Base-by-base conservation (phyloP, 1,140 invertebrate genomes). In the Leptinotarsa texana region DNA sequence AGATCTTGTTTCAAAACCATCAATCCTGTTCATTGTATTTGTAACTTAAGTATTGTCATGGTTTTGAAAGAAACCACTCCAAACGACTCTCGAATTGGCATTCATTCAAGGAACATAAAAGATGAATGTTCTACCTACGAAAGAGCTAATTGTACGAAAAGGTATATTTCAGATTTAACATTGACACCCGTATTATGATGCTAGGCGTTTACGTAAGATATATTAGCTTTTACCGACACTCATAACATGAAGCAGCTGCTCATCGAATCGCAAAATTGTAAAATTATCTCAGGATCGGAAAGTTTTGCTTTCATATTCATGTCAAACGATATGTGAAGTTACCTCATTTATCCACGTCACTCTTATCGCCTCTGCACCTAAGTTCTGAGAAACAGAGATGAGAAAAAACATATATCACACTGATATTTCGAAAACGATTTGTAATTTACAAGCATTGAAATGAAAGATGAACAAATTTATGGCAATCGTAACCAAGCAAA, bases 41-140 rank as follows among this genome's bases (percentile, higher is more conserved):
- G 13, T 33, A 8, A 65, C n/a, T 24, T 4, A 24, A 65, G 27
- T 65, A 65, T 65, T 65, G 22, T 65, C 63, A 15, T 18, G 21
- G 21, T 24, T 33, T 18, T 65, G 63, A 65, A 65, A 65, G 63
- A 65, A 65, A 65, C 63, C 63, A 65, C 63, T 65, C 63, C 63
- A 65, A 65, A 65, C 21, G 63, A 65, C 63, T 18, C 63, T 65
- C 21, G 63, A 65, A 24, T 65, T 65, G 63, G 21, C 63, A 65
- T 65, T 65, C 63, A 65, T 65, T 65, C 63, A 65, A 65, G 21
- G 6, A 22, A 15, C 15, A 65, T 17, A 65, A 65, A 24, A 65
- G 63, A 65, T 18, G 11, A 24, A 22, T 65, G 21, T 33, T 24
- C 21, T 24, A 65, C 63, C 63, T 65, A 65, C 63, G 21, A 27